A percentile compares a stretch with the other conserved stretches of the same genome.
Evolutionary conservation across 2,797 vertebrate genomes (phyloP).

Genomic region (Phaenicophaeus curvirostris): DNA sequence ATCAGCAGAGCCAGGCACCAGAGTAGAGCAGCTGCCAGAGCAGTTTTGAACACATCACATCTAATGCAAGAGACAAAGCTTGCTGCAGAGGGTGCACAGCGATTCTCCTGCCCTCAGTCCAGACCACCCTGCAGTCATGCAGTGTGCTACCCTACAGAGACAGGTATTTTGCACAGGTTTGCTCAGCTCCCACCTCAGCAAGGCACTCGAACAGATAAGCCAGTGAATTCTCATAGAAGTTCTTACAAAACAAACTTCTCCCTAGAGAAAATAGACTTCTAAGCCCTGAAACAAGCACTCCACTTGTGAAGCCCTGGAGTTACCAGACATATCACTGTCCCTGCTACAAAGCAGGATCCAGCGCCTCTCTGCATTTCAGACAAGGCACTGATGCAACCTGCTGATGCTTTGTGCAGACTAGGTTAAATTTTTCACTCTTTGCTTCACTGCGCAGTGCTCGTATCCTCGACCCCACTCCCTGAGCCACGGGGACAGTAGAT

Average conservation of each 20-base stretch:
- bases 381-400: not conserved
- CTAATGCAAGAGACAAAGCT: not conserved
- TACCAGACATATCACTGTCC: not conserved
- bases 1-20: not conserved
- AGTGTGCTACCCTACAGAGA: not conserved
- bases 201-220: not conserved
- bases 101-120: not conserved
- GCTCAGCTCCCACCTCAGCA: not conserved
- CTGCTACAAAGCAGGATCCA: not conserved
- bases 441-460: not conserved
- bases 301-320: not conserved
- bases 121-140: not conserved
- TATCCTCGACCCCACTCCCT: not conserved
- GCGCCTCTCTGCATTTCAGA: not conserved
- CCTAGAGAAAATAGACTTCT: not conserved
- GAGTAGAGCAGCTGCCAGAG: not conserved
- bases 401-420: not conserved
- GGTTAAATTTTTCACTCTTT: not conserved
- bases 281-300: not conserved
- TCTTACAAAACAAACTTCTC: not conserved
- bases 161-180: not conserved
- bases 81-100: not conserved
- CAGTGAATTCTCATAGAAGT: not conserved
- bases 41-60: not conserved
- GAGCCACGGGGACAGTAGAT: not conserved